Evolutionary conservation across 23 tunicate species (phyloP).

Genomic region (Clavelina lepadiformis): DNA sequence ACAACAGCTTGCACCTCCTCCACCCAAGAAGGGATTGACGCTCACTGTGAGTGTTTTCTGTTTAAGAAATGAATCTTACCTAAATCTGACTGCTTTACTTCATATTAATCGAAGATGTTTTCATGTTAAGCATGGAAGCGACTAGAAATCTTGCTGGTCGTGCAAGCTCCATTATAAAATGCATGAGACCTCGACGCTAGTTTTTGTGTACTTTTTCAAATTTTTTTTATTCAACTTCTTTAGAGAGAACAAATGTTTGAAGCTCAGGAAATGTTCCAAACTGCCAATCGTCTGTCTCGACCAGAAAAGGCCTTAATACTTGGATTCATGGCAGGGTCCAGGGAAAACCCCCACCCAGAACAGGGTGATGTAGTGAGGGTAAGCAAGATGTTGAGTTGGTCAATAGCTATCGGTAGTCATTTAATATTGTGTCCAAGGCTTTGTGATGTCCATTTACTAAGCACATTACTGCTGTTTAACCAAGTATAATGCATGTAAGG

Average conservation of each 20-base stretch:
- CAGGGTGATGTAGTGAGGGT: slow-evolving; percentile 69
- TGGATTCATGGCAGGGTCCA: slow-evolving; percentile 87
- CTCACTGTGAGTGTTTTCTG: slow-evolving; percentile 35
- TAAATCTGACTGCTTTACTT: too few species aligned
- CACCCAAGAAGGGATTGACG: slow-evolving; percentile 32
- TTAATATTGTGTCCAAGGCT: background rate
- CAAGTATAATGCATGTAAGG: too few species aligned
- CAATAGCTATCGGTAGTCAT: slow-evolving; percentile 1
- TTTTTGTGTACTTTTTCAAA: too few species aligned
- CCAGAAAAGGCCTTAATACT: slow-evolving; percentile 82
- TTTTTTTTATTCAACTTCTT: background rate
- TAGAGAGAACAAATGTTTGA: slow-evolving; percentile 82
- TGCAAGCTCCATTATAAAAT: too few species aligned
- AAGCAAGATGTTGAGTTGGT: too few species aligned
- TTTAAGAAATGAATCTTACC: too few species aligned
- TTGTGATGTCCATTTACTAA: too few species aligned
- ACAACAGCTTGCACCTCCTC: slow-evolving; percentile 8
- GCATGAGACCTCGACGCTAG: too few species aligned
- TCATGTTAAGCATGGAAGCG: too few species aligned
- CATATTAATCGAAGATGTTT: too few species aligned
- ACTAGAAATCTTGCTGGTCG: too few species aligned
- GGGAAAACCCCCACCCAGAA: slow-evolving; percentile 87
- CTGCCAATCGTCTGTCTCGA: slow-evolving; percentile 60
- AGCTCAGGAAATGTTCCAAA: slow-evolving; percentile 83
- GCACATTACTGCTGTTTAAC: too few species aligned